These are phyloP conservation scores for Chrysochloris asiatica DNA, from an alignment of 2,113 vertebrate species.

Conservation along the genomic window DNA sequence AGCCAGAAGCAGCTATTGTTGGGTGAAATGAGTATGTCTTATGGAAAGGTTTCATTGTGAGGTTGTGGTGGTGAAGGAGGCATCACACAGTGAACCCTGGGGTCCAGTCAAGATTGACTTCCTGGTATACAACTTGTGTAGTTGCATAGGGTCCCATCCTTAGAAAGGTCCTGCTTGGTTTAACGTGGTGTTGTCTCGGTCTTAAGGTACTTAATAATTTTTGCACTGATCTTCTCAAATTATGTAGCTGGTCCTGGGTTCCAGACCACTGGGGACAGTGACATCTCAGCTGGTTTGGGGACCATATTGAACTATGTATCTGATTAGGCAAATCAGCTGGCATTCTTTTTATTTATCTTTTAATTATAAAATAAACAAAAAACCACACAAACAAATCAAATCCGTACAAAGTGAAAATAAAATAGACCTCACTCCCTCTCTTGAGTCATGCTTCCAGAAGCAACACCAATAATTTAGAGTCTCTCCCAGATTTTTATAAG, in stretches of 20 bases:
- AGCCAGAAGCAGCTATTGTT: neutral
- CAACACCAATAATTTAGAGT: neutral
- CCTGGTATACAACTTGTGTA: neutral
- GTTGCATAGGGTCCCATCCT: no score
- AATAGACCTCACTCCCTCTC: neutral
- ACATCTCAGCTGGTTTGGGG: neutral
- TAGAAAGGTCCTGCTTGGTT: neutral
- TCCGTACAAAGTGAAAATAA: neutral
- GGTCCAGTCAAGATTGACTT: neutral
- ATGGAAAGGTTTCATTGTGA: neutral
- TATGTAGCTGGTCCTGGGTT: neutral
- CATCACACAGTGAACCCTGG: neutral
- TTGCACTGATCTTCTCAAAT: neutral
- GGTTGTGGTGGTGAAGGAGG: neutral
- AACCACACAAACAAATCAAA: slow-evolving; percentile 22
- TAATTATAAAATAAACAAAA: slow-evolving; percentile 42
- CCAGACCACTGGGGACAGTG: neutral
- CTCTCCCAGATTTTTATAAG: neutral
- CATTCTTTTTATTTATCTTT: slow-evolving; percentile 5
- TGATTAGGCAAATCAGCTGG: neutral
- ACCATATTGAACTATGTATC: neutral
- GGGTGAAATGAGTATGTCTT: neutral
- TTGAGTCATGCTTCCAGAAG: neutral
- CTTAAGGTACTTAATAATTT: slow-evolving; percentile 25
- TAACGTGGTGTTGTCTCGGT: neutral